Evolutionary conservation across 2,797 vertebrate genomes (phyloP).

Genomic region (Limnodromus scolopaceus): DNA sequence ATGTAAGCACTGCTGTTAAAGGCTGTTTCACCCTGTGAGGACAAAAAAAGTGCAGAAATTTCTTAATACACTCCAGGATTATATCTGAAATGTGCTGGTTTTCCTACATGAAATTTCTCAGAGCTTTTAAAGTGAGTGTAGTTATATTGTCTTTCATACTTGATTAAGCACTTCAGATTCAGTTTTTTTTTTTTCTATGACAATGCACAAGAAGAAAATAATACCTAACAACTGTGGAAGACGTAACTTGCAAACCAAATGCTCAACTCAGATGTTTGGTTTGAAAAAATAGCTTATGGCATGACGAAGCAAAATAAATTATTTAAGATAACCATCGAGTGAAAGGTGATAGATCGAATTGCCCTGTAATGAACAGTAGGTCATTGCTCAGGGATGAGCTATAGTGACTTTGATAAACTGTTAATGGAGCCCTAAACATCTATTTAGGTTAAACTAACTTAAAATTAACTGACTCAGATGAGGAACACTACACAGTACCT

Average conservation of each 20-base stretch:
- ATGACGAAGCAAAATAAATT: constrained; percentile 76
- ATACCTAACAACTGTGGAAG: not conserved
- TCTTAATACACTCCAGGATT: not conserved
- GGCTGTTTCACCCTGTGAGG: not conserved
- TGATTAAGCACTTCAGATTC: not conserved
- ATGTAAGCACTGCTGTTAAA: not conserved
- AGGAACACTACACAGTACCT: not conserved
- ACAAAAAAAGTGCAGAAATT: not conserved
- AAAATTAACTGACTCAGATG: constrained; percentile 28
- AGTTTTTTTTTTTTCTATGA: not conserved
- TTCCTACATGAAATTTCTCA: not conserved
- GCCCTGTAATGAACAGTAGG: constrained; percentile 64
- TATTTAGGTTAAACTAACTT: constrained; percentile 61
- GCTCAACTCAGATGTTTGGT: constrained; percentile 61
- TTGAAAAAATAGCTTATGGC: constrained; percentile 71
- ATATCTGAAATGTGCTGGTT: not conserved
- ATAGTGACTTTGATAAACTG: constrained; percentile 64
- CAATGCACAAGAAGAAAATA: not conserved
- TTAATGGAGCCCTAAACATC: constrained; percentile 36
- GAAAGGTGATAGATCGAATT: constrained; percentile 77
- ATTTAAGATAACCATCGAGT: constrained; percentile 76
- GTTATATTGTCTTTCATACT: constrained; percentile 5
- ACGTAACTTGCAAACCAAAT: constrained; percentile 49
- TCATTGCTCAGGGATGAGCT: constrained; percentile 74
- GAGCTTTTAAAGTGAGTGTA: not conserved